phyloP scores from a whole-genome alignment of 2,888 invertebrate species.

The Salpingus planirostris region DNA sequence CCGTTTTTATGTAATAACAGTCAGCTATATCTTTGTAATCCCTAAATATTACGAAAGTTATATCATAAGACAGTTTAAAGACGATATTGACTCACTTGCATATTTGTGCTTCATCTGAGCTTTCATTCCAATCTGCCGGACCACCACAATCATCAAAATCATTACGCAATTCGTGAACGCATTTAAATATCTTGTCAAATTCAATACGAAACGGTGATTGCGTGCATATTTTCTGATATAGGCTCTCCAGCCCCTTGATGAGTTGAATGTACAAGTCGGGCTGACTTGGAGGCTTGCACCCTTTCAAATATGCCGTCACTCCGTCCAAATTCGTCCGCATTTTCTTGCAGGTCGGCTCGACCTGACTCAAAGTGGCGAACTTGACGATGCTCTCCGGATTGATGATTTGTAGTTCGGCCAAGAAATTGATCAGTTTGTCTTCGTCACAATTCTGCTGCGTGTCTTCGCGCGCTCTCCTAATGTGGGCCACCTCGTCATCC shows the following conservation, averaged over 20 bases:
- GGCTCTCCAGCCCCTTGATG: constrained; percentile 39
- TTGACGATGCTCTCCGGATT: constrained; percentile 48
- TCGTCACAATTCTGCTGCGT: constrained; percentile 26
- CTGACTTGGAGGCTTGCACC: constrained; percentile 36
- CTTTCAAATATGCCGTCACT: constrained; percentile 36
- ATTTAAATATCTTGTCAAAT: constrained; percentile 34
- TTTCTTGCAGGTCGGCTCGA: constrained; percentile 37
- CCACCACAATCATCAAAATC: constrained; percentile 47
- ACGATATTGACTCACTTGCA: constrained; percentile 30
- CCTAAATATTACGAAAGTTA: too few relatives aligned
- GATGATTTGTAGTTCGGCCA: constrained; percentile 45
- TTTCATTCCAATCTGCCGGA: constrained; percentile 48
- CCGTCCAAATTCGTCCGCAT: constrained; percentile 33
- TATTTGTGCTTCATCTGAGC: constrained; percentile 34
- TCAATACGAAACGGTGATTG: constrained; percentile 25
- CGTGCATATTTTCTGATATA: constrained; percentile 40
- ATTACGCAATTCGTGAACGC: constrained; percentile 41
- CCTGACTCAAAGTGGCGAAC: constrained; percentile 38
- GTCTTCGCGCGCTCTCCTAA: not conserved
- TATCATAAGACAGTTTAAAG: too few relatives aligned
- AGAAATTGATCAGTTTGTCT: constrained; percentile 42
- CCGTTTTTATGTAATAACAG: constrained; percentile 45
- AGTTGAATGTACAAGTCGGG: constrained; percentile 45
- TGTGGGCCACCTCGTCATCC: constrained; percentile 7
- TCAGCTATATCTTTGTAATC: constrained; percentile 43